Evolutionary conservation across 2,888 invertebrate species (phyloP).

Genomic region (Resseliella maxima): DNA sequence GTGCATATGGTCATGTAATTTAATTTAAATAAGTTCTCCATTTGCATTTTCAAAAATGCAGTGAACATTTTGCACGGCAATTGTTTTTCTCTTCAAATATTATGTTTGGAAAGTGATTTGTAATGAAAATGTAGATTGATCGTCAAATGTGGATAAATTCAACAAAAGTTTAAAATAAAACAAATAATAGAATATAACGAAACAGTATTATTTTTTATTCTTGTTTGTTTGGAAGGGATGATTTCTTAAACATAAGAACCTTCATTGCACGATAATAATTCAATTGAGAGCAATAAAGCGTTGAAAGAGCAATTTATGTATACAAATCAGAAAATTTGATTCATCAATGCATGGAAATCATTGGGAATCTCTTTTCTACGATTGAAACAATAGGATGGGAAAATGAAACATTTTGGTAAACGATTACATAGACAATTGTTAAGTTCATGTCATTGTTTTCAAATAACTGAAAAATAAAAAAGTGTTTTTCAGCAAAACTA

Average conservation of each 20-base stretch:
- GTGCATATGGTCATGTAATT: background rate
- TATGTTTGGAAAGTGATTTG: background rate
- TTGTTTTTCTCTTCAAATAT: too few species aligned
- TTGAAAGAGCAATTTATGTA: too few species aligned
- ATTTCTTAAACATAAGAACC: background rate
- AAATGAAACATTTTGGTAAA: too few species aligned
- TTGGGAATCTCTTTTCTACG: too few species aligned
- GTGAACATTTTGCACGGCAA: too few species aligned
- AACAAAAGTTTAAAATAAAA: background rate
- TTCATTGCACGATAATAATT: background rate
- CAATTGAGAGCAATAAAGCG: background rate
- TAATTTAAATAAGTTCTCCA: background rate
- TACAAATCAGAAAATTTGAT: too few species aligned
- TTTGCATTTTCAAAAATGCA: too few species aligned
- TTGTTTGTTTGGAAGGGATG: background rate
- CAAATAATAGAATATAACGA: background rate
- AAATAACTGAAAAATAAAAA: background rate
- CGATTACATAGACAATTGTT: background rate
- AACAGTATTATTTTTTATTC: background rate
- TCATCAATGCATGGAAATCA: too few species aligned
- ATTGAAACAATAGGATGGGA: too few species aligned
- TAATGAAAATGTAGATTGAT: background rate
- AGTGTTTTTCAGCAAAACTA: background rate
- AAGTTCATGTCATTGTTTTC: conserved; percentile 27
- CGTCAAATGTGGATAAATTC: background rate